Base-by-base conservation (phyloP, 2,888 invertebrate genomes). In the Ernsta delagoae region DNA sequence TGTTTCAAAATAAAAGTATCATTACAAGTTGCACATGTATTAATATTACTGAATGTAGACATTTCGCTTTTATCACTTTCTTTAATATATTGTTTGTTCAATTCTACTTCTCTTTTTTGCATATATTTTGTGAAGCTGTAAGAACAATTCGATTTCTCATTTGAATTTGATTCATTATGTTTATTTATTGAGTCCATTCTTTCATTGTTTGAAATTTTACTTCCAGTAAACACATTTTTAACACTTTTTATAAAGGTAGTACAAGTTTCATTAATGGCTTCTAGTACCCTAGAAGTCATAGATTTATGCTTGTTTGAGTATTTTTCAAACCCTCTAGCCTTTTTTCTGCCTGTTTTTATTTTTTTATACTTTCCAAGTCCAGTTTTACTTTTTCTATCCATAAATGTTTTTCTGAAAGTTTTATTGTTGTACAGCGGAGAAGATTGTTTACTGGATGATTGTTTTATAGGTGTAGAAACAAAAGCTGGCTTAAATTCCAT, bases 41-140 rank as follows among this genome's bases (percentile, higher is more conserved):
- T 75, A 11, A 74, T 65, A 57, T 50, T 67, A 31, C 36, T 67
- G 24, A 34, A 4, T 48, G 67, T 61, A 36, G 43, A 56, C 4
- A 48, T 56, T 67, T 72, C 75, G 43, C 9, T 9, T 11, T 70
- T 43, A 43, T 54, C n/a, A 64, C 75, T 80, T 11, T 36, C 8
- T 48, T 59, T 45, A 24, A 50, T 56, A n/a, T 59, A 43, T 43
- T 68, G 73, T 45, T 70, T 75, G 2, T 80, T 53, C 24, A 72
- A 9, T 79, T 78, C 53, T 3, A 82, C 81, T 48, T 90, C 88
- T 75, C 89, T 83, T 73, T 79, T 80, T 8, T 78, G 75, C 89
- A 91, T 90, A 65, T 87, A 90, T 11, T 86, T 82, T 9, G 86
- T 89, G 63, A 91, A 91, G 77, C 89, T 90, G 72, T 81, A 85